Evolutionary conservation across 2,797 vertebrate species (phyloP), one percentile per base, ranked within the genome.

Genomic region (Chrosomus eos): DNA sequence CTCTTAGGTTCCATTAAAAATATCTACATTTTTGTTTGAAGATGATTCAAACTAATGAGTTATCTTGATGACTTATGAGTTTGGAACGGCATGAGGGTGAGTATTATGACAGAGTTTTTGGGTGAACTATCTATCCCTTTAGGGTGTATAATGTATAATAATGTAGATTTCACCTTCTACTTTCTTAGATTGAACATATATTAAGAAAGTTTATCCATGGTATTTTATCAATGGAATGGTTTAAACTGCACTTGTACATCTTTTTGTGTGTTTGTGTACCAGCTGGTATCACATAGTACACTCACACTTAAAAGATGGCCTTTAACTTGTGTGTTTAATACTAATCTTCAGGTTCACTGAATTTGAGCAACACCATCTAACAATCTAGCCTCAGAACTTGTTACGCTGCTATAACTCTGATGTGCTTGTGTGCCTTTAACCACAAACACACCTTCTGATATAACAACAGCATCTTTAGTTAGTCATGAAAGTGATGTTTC

Each of bases 351-450:
- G 78, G 80, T 85, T 64, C 45, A 74, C 67, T 55, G 48, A 53
- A 83, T 77, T 79, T 82, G 86, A 86, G 62, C 68, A 73, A 58
- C 38, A 80, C 83, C 86, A 86, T 81, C 73, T 80, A 71, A 68
- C 36, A 80, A 19, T 38, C 38, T 67, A 81, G 26, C 36, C 48
- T 31, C 28, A 36, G 43, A 73, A 74, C 36, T 84, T 81, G 60
- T 74, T 74, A 43, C 67, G 48, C 83, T 53, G 73, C 67, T 83
- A 75, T 91, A 88, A 89, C 86, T 36, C 51, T 85, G 72, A 45
- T 86, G 82, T 74, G 89, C 92, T 91, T 91, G 90, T 89, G 87
- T 93, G 90, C 76, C 23, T 36, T 87, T 90, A 90, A 91, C 87
- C 43, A 23, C 19, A 85, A 75, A 82, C 45, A 62, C 28, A 73